phyloP scores from a whole-genome alignment of 2,113 vertebrate genomes.

The Cnemophilus loriae region DNA sequence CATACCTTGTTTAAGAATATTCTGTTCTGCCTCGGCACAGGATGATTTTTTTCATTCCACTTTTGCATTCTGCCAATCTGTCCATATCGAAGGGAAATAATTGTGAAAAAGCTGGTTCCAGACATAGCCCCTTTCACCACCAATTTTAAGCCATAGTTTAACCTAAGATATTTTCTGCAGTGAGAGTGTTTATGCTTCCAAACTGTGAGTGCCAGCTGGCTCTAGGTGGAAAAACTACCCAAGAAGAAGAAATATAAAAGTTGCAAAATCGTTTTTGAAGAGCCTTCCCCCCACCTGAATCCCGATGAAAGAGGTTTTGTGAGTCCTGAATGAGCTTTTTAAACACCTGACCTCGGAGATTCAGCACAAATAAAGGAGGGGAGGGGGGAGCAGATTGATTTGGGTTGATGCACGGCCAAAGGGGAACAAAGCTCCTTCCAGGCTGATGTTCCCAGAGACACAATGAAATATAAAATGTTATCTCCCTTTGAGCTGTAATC shows the following conservation, averaged over 20 bases:
- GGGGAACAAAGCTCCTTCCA: background rate
- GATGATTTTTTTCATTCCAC: background rate
- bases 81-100: background rate
- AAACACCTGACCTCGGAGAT: background rate
- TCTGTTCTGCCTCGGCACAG: background rate
- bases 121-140: background rate
- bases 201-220: background rate
- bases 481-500: conserved; percentile 64
- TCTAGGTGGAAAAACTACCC: background rate
- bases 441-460: background rate
- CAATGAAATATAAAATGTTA: conserved; percentile 52
- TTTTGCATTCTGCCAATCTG: background rate
- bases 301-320: background rate
- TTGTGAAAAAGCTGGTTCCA: background rate
- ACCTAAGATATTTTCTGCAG: background rate
- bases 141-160: background rate
- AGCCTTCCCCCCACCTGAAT: background rate
- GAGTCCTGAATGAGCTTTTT: background rate
- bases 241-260: background rate
- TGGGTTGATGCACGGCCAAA: background rate
- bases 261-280: background rate
- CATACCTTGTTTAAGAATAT: background rate
- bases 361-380: background rate
- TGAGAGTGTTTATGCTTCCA: background rate
- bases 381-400: background rate